Evolutionary conservation across 1,140 invertebrate genomes (phyloP), one percentile per base, ranked within the genome.

Genomic region (Zaprionus vittiger): DNA sequence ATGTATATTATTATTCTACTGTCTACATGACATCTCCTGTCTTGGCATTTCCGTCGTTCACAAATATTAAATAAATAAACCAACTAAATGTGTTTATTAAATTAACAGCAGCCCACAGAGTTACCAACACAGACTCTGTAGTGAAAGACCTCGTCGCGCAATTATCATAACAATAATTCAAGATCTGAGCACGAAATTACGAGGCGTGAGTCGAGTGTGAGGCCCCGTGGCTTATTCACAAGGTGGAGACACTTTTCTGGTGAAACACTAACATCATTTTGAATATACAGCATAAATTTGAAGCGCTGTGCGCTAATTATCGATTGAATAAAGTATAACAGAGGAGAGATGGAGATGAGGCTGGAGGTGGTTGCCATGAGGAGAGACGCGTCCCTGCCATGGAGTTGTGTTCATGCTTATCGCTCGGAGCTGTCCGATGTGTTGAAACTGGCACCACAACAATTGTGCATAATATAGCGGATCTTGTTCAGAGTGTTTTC

Each of bases 131-230:
- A 49, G 28, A 54, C 56, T 31, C 28, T 9, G 7, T 6, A 31
- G 37, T 20, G 11, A 49, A 28, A 56, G 17, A 38, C 15, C 26
- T 20, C 12, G 5, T 47, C 41, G 41, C 49, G 62, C 79, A 90
- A 90, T 90, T 90, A 90, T 90, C 85, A 85, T 90, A 90, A 90
- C 85, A 90, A 90, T 90, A 90, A 77, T 85, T 90, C 61, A 90
- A 90, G 85, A 79, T 77, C 79, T 72, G 72, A 70, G 79, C 72
- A 56, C 37, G 34, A 62, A 77, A 67, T 77, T 79, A 80, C 73
- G 83, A 78, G 77, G 28, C 65, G 63, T 41, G 28, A 37, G 11
- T 20, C 20, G 54, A 24, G 37, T 17, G 20, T 56, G 59, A 62
- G 61, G n/a, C 60, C 34, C 6, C 22, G 20, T 67, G 81, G 75